Base-by-base conservation (phyloP, 2,888 invertebrate genomes). In the Drosophila merina region DNA sequence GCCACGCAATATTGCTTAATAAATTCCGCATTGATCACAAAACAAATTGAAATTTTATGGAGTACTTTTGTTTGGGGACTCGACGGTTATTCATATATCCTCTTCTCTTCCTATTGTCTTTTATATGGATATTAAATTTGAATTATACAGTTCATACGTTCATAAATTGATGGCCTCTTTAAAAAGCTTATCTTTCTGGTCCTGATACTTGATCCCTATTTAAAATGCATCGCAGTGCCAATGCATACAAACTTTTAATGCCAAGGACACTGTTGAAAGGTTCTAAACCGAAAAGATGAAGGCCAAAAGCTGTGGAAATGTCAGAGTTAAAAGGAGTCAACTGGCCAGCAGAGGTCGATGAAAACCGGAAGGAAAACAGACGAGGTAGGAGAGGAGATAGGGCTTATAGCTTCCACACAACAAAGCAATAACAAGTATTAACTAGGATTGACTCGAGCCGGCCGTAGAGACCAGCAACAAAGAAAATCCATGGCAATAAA, bases 311-410 rank as follows among this genome's bases (percentile, higher is more conserved):
- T 47, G 59, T 73, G 57, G 66, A 75, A 79, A 79, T 79, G 81
- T 58, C 81, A 69, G 64, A 79, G 75, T 64, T 74, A 57, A 62
- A 50, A 60, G 30, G 57, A 72, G 74, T 77, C 77, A 76, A 76
- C 67, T 79, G 69, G 62, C 47, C 59, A 49, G 42, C 40, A 8
- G 31, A 44, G 42, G 36, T 36, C 40, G 58, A 14, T 20, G 40
- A n/a, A 28, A 28, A 44, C 47, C 33, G 40, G 26, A 58, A 50
- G 50, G 50, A 14, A 26, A 28, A 30, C 45, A 45, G 50, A 36
- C 49, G 10, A 52, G 48, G 47, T 31, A 31, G 36, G 28, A 25
- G 25, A 26, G 26, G 31, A 5, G 10, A 14, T 2, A 10, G 40
- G 66, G 44, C 33, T 36, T 36, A 44, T 10, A 7, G 54, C 55